Evolutionary conservation across 2,113 vertebrate species (phyloP).

Genomic region (Eublepharis macularius): DNA sequence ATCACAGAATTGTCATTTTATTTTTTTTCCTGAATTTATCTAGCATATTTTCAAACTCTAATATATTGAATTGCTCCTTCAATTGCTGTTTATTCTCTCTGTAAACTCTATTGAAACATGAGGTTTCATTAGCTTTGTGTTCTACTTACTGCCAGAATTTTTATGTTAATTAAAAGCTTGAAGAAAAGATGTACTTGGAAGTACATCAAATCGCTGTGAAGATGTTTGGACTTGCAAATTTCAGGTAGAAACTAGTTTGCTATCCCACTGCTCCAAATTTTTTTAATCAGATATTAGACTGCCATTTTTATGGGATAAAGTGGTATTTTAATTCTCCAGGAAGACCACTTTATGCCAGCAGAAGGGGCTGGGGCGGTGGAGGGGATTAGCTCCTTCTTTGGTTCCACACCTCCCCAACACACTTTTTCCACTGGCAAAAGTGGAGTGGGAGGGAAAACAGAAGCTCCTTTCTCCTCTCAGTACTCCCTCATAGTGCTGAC

Average conservation of each 20-base stretch:
- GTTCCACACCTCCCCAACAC: too few species aligned
- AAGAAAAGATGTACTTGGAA: conserved; percentile 18
- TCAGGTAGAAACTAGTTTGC: conserved; percentile 36
- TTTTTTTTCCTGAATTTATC: neutral
- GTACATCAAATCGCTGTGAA: conserved; percentile 42
- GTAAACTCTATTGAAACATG: conserved; percentile 33
- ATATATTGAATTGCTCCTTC: neutral
- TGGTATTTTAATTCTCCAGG: neutral
- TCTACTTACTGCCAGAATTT: conserved; percentile 48
- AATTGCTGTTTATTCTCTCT: conserved; percentile 16
- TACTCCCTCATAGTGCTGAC: too few species aligned
- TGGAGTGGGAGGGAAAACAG: too few species aligned
- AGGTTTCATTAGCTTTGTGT: conserved; percentile 52
- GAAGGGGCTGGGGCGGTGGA: too few species aligned
- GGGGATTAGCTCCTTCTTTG: too few species aligned
- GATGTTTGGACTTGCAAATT: conserved; percentile 41
- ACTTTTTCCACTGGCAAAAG: too few species aligned
- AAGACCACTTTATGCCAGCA: neutral
- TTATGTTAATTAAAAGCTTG: conserved; percentile 58
- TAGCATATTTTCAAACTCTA: conserved; percentile 2
- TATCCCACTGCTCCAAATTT: conserved; percentile 22
- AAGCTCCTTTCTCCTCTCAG: too few species aligned
- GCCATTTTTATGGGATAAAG: neutral
- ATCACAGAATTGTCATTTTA: neutral
- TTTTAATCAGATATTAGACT: neutral